Evolutionary conservation across 1,140 invertebrate species (phyloP), one percentile per base, ranked within the genome.

Genomic region (Pseudomyrmex pallidus): DNA sequence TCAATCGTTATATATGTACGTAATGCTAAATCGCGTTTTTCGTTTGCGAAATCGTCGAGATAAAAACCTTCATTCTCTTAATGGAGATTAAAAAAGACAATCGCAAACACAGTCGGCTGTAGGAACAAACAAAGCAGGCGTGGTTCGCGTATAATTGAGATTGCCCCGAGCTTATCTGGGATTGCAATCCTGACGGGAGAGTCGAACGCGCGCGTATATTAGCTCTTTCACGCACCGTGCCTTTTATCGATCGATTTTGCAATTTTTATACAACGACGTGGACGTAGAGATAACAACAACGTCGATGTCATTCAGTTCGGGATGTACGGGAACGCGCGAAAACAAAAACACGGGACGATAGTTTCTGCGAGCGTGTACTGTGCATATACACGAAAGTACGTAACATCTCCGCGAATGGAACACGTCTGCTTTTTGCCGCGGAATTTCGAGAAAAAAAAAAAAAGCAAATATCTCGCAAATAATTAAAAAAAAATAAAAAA

Each of bases 101-200:
- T 35, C 35, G 5, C 35, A 35, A 35, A 35, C 35, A 52, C 50
- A 13, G 50, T 52, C 50, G 50, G 50, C 50, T 52, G 64, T 70
- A 70, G 54, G 54, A 68, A 70, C 66, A 67, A 80, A 70, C 46
- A n/a, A 80, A 44, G 54, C 54, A 57, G 44, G 3, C 46, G 17
- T 48, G 57, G 13, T 59, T 78, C 52, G 66, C 44, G 46, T 25
- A 35, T 35, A 72, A 80, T 59, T 68, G 82, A 54, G 44, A 82
- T 85, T 15, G 13, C 54, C 5, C 25, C 56, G 44, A 20, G 25
- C 13, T 57, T 63, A 68, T 59, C 54, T 46, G 48, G 35, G 12
- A 22, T 74, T 64, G 46, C 20, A 20, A 74, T 57, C 46, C 48
- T 64, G 50, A 74, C 15, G 54, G 54, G 13, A 73, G n/a, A 73